These are phyloP conservation scores for Ophioninae sp. DNA, from an alignment of 2,888 invertebrate genomes.

Conservation along the genomic window DNA sequence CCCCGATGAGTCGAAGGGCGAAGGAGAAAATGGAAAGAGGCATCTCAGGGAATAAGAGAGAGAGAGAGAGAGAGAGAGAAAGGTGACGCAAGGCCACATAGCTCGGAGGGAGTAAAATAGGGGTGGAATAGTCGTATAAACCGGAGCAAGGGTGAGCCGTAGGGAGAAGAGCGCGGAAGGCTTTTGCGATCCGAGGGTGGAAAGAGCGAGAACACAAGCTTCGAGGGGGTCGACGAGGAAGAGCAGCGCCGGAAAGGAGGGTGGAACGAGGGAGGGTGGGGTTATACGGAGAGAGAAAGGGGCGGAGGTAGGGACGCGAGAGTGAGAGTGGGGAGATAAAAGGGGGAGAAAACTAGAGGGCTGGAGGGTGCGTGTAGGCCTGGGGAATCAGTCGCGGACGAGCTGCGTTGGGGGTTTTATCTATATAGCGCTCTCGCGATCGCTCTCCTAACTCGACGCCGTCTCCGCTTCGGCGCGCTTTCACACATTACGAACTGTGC, in stretches of 20 bases:
- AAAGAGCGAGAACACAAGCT: constrained; percentile 71
- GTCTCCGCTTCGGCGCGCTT: constrained; percentile 65
- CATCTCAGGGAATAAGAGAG: constrained; percentile 33
- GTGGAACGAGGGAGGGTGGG: constrained; percentile 47
- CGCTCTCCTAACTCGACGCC: constrained; percentile 47
- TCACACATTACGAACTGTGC: constrained; percentile 21
- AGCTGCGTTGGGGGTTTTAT: constrained; percentile 80
- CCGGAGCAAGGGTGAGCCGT: constrained; percentile 60
- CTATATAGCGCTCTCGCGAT: constrained; percentile 72
- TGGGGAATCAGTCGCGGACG: constrained; percentile 81
- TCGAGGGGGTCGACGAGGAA: constrained; percentile 64
- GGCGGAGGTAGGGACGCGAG: constrained; percentile 44
- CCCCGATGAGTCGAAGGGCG: constrained; percentile 53
- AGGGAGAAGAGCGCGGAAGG: constrained; percentile 76
- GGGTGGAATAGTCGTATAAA: constrained; percentile 58
- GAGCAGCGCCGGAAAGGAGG: constrained; percentile 51
- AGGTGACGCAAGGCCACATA: constrained; percentile 55
- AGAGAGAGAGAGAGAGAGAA: constrained; percentile 46
- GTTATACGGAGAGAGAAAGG: constrained; percentile 66
- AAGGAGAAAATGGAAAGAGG: constrained; percentile 44
- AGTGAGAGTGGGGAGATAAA: constrained; percentile 70
- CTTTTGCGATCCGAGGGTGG: constrained; percentile 75
- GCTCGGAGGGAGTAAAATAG: constrained; percentile 58
- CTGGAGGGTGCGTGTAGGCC: constrained; percentile 80
- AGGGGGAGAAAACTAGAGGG: constrained; percentile 79